Conservation (phyloP, 2,113 vertebrate genomes). For the Cyrtonyx montezumae region DNA sequence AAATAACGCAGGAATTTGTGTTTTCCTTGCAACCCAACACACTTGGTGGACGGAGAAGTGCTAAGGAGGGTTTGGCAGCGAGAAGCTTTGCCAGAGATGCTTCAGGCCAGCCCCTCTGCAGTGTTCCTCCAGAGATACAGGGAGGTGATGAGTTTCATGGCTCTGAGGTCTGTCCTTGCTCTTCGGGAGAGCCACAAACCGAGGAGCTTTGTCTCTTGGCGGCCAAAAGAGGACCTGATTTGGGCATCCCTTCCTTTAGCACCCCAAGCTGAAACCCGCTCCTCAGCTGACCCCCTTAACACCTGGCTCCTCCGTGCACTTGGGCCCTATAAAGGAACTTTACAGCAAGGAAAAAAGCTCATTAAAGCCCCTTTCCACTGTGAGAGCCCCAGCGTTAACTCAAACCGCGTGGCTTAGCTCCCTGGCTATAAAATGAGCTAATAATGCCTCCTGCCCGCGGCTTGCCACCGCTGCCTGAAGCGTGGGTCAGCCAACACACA, state of each 20-base stretch:
- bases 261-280: not conserved
- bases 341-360: not conserved
- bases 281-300: not conserved
- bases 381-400: not conserved
- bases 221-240: accelerated
- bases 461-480: not conserved
- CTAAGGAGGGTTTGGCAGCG: too few relatives aligned
- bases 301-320: not conserved
- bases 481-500: not conserved
- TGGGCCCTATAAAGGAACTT: not conserved
- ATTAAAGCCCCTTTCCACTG: not conserved
- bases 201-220: too few relatives aligned
- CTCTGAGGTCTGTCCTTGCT: not conserved
- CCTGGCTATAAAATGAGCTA: not conserved
- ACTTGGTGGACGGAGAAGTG: accelerated
- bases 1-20: accelerated
- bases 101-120: not conserved
- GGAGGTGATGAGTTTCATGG: accelerated
- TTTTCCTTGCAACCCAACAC: not conserved
- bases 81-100: not conserved
- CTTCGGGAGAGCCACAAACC: not conserved
- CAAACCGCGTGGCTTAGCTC: not conserved
- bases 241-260: not conserved
- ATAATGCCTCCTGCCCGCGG: not conserved
- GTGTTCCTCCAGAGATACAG: not conserved